Base-by-base conservation (phyloP, 1,140 invertebrate genomes). In the Polypedilum vanderplanki region DNA sequence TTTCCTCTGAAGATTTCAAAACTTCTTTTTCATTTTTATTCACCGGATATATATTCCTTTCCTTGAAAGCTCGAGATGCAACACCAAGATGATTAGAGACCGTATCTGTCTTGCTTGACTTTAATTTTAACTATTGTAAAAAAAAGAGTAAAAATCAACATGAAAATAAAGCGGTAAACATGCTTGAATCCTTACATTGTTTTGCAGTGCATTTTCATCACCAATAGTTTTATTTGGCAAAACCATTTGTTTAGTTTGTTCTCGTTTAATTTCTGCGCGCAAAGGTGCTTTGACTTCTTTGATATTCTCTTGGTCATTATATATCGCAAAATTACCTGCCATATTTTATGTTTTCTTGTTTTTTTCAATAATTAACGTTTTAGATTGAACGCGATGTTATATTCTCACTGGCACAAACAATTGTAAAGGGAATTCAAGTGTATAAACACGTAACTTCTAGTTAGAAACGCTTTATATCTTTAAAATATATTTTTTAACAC, bases 311-410 rank as follows among this genome's bases (percentile, higher is more conserved):
- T 70, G 65, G 20, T 70, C 65, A 3, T 70, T 18, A 57, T n/a
- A 57, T 57, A 57, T 57, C n/a, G n/a, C 46, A 57, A 57, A 57
- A 57, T 57, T 57, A n/a, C 46, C n/a, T 15, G 46, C 46, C 46
- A 57, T 57, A 12, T 57, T 57, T 57, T 12, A 57, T 15, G 4
- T 15, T 57, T 57, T 33, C 15, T 57, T 57, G 10, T 12, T 4
- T n/a, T 15, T 57, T 57, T 33, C 24, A 33, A 1, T 33, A 33
- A 33, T 33, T 33, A 33, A 3, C 24, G 24, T 33, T 33, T 33
- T 33, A 33, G 5, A 33, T 33, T 33, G 5, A 33, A 33, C 24
- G 24, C 24, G 24, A 33, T 33, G 24, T 33, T 33, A 5, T 33
- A 33, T 33, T 57, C 46, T 57, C 46, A n/a, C 46, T 57, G 12